Evolutionary conservation across 2,888 invertebrate genomes (phyloP).

Genomic region (Ametastegia equiseti): DNA sequence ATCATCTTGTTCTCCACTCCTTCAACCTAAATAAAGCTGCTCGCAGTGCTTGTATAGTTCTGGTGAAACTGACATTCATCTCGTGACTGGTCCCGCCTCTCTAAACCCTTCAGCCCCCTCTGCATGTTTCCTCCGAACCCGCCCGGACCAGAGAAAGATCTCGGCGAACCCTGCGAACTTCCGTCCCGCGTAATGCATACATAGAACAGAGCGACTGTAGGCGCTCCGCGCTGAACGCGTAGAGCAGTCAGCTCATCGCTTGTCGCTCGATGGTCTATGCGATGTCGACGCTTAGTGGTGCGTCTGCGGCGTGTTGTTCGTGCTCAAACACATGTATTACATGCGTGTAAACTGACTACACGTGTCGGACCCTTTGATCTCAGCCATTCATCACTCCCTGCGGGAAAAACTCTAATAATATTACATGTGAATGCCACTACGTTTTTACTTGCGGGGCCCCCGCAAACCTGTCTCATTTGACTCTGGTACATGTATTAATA

Average conservation of each 20-base stretch:
- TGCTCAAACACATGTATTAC: conserved; percentile 73
- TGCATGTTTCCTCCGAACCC: conserved; percentile 6
- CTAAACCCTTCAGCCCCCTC: conserved; percentile 45
- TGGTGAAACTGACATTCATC: conserved; percentile 74
- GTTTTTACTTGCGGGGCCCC: conserved; percentile 40
- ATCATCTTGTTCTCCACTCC: conserved; percentile 20
- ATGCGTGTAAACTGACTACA: conserved; percentile 74
- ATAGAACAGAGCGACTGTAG: not conserved
- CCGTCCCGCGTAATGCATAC: not conserved
- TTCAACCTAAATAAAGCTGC: conserved; percentile 62
- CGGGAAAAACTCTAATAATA: conserved; percentile 74
- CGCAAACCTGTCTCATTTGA: conserved; percentile 28
- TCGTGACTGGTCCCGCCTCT: conserved; percentile 64
- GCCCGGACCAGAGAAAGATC: not conserved
- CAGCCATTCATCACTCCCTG: conserved; percentile 72
- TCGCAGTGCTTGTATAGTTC: conserved; percentile 65
- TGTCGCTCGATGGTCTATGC: not conserved
- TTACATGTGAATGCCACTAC: conserved; percentile 55
- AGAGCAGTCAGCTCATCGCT: conserved; percentile 9
- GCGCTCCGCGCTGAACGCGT: not conserved
- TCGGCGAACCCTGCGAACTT: conserved; percentile 18
- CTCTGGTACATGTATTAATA: not conserved
- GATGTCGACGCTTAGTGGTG: not conserved
- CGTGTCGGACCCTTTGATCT: conserved; percentile 73
- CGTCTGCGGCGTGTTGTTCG: conserved; percentile 26